Base-by-base conservation (phyloP, 1,140 invertebrate species). In the Plectrocnemia conspersa region DNA sequence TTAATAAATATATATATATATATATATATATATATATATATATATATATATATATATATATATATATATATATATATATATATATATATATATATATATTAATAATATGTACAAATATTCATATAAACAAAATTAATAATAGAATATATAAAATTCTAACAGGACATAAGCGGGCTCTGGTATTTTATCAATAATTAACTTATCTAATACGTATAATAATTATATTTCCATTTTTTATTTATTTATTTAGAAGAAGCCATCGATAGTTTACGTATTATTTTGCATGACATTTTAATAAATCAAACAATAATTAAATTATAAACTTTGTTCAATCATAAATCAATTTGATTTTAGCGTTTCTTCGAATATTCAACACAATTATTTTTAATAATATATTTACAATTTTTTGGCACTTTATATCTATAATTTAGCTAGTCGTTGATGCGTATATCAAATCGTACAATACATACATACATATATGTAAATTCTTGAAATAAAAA, bases 401-500 rank as follows among this genome's bases (percentile, higher is more conserved):
- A 49, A n/a, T n/a, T n/a, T 15, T 50, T 50, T 50, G 47, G 47
- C 47, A 50, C 47, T 50, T 50, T 50, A 38, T 24, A 38, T 13
- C 47, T 50, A 50, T 38, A 38, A 50, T 50, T 50, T 50, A 50
- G 47, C 47, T 50, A 50, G 22, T 50, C 47, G 47, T 50, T 50
- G 47, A 50, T 38, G 24, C 22, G 13, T 18, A n/a, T n/a, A n/a
- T n/a, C n/a, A n/a, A n/a, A n/a, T n/a, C n/a, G n/a, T n/a, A n/a
- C n/a, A n/a, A n/a, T n/a, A n/a, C n/a, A n/a, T n/a, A n/a, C n/a
- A n/a, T n/a, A n/a, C n/a, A n/a, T n/a, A n/a, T 32, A 9, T 32
- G 29, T 32, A 32, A 32, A n/a, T 9, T 32, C 9, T 9, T 32
- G 9, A 32, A 32, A 32, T 9, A 32, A 32, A 32, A 32, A 32